Base-by-base conservation (phyloP, 2,113 vertebrate species). In the Sterna hirundo region DNA sequence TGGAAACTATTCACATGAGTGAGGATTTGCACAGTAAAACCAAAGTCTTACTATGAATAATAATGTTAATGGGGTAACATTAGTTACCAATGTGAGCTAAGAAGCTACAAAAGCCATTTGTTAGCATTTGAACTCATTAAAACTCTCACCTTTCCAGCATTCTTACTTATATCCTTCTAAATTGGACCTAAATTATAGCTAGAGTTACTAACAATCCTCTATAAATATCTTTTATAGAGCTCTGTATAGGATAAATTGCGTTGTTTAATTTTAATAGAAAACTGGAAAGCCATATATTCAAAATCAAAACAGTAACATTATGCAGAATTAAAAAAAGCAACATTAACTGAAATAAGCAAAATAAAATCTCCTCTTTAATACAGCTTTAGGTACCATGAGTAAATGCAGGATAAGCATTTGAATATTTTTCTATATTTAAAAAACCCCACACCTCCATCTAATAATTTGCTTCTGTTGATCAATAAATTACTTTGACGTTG, bases 361-460 rank as follows among this genome's bases (percentile, higher is more conserved):
- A 69, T 20, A 38, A 88, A 65, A 12, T 22, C 5, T 25, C 40
- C 15, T 58, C 18, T 84, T 85, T 61, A 58, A 75, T 91, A 65
- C 27, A 46, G 32, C 5, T 65, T n/a, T 47, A 84, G 21, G n/a
- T 25, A 42, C 8, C 20, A 42, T 11, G 6, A 61, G 9, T 34
- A 83, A 51, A 44, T 1, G 2, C 2, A 42, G 11, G 13, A 51
- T 7, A 79, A 42, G 6, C 11, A 60, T 21, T 85, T 27, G 25
- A 78, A 40, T 71, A 46, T 5, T 27, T 8, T 65, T 19, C 22
- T 40, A 0, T 6, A 32, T 54, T 83, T 49, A 18, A 77, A 78
- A 78, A 49, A 18, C 16, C 2, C 10, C 5, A 30, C 3, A 44
- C 11, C 1, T 5, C 2, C 10, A 29, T 10, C 15, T 18, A 60